Conservation (phyloP, 2,113 vertebrate genomes). For the Burhinus bistriatus region DNA sequence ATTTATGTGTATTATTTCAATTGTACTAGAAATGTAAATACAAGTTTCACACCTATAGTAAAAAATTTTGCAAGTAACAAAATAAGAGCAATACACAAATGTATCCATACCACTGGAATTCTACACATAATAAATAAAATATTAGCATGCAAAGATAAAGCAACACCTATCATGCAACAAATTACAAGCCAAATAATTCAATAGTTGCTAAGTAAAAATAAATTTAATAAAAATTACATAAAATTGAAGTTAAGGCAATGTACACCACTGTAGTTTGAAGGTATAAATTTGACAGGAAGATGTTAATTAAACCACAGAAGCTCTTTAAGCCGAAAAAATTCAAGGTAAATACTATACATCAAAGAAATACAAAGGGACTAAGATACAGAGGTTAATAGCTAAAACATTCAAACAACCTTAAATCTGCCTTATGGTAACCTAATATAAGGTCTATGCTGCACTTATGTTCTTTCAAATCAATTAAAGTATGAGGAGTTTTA, state of each 20-base stretch:
- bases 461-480: neutral
- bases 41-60: fast-evolving
- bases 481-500: neutral
- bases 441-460: neutral
- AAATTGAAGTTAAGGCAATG: neutral
- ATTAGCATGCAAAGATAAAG: neutral
- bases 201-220: neutral
- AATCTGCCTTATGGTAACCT: neutral
- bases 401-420: neutral
- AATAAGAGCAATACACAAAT: neutral
- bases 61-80: neutral
- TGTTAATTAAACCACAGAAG: neutral
- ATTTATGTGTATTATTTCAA: neutral
- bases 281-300: neutral
- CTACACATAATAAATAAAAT: neutral
- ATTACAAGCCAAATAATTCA: neutral
- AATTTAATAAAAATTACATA: neutral
- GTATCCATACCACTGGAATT: neutral
- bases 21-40: neutral
- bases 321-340: neutral
- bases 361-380: neutral
- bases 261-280: neutral
- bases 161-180: neutral
- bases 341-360: neutral
- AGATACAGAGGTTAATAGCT: neutral